Evolutionary conservation across 2,888 invertebrate genomes (phyloP), one percentile per base, ranked within the genome.

Genomic region (Argyresthia albistria): DNA sequence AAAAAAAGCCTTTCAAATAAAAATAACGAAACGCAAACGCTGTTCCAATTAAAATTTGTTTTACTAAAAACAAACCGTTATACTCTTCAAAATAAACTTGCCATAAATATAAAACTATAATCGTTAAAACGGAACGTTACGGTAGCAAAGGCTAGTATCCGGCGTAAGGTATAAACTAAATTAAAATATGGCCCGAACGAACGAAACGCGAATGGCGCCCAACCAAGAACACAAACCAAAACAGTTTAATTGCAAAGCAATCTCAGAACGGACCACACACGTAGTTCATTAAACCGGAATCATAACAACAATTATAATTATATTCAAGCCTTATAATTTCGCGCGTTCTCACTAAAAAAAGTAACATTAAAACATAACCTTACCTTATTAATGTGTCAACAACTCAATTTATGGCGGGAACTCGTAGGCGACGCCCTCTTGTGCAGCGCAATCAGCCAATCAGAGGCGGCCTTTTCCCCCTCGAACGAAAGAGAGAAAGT

Each of bases 401-500:
- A 88, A 81, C 88, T 88, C 87, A 87, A 88, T 88, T 88, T 88
- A 88, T 88, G 80, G 87, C 82, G 83, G 77, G 77, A 82, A 82
- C 65, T 57, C 65, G 68, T 62, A 57, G 77, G 80, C 63, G 66
- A 80, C 87, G 87, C 87, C 87, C 80, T 76, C 73, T n/a, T 69
- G 62, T 73, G 70, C 69, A 68, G 68, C 66, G 67, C 60, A 59
- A 60, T 65, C 69, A 58, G 58, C 88, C 88, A 88, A 88, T 87
- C 67, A 69, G 62, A 62, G 56, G 58, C 62, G 59, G 59, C n/a
- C 65, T 58, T 60, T 62, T 63, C 66, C 60, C 60, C 56, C 65
- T 53, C 37, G 35, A 25, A 53, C 53, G 56, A 56, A 61, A 56
- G 7, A 16, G 46, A 43, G 16, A 53, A 66, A 42, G 1, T 74